Evolutionary conservation across 2,113 vertebrate genomes (phyloP), one percentile per base, ranked within the genome.

Genomic region (Stomatorhinus ivindoensis): DNA sequence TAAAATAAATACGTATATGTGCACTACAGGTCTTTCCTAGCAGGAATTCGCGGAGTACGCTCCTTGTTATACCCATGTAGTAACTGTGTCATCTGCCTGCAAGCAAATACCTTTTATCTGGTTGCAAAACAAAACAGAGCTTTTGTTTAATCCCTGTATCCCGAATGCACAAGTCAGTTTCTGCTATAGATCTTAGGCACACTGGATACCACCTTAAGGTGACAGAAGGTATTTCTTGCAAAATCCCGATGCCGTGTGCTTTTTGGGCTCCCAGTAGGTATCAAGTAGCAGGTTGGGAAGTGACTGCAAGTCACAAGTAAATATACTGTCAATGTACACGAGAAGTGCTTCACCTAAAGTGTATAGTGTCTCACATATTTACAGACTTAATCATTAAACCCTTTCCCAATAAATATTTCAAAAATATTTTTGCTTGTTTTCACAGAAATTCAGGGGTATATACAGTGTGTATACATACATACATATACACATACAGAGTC

Each of bases 21-120:
- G 13, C 35, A 6, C 35, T 42, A 80, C 2, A 80, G 31, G 35
- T 80, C 73, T 39, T 39, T 42, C 73, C 13, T 19, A 7, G 35
- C 13, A 80, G 73, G 73, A 42, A 39, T 42, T 80, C 0, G 73
- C 19, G 73, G 17, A 80, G 73, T 80, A 42, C 39, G 5, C 5
- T 42, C 73, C 35, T 80, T 39, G 73, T 80, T 80, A 35, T 80
- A 19, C 15, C 35, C 73, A 80, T 39, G 73, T 42, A 42, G 73
- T 21, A 80, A 39, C 35, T 35, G 35, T 42, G 35, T 80, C 73
- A 17, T 80, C 73, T 42, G 31, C 73, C 73, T 80, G 73, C 73
- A 80, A 80, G 73, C 73, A 80, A 80, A 80, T 42, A 80, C 73
- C 73, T 80, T 80, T 80, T 80, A 80, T 80, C 73, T 80, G 73